phyloP scores from a whole-genome alignment of 2,113 vertebrate genomes.

The Syngnathus scovelli region DNA sequence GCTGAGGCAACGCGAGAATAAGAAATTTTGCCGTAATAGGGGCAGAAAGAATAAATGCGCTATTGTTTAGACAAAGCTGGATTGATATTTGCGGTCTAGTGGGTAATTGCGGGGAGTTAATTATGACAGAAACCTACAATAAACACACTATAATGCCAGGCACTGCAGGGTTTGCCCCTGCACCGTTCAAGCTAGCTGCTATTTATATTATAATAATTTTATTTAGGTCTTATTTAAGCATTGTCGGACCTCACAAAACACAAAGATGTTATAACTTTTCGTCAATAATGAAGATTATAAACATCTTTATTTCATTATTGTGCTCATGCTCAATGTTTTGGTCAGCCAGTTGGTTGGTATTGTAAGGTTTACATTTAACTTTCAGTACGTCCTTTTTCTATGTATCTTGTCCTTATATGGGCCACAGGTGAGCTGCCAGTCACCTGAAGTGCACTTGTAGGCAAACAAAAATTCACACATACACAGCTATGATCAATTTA shows the following conservation, averaged over 20 bases:
- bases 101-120: constrained; percentile 4
- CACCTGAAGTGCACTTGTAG: too few relatives aligned
- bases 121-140: constrained; percentile 39
- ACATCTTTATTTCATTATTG: background rate
- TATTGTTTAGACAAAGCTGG: constrained; percentile 24
- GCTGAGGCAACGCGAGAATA: constrained; percentile 49
- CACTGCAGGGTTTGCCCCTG: background rate
- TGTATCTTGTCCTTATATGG: too few relatives aligned
- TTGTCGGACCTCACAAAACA: background rate
- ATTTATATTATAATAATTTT: background rate
- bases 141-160: constrained; percentile 10
- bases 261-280: background rate
- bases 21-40: constrained; percentile 26
- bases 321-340: background rate
- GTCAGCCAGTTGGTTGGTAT: background rate
- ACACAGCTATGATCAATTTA: too few relatives aligned
- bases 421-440: too few relatives aligned
- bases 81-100: constrained; percentile 3
- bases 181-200: background rate
- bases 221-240: background rate
- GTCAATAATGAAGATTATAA: background rate
- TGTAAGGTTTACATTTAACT: background rate
- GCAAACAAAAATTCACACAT: too few relatives aligned
- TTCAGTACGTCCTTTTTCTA: background rate
- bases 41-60: constrained; percentile 28